Evolutionary conservation across 2,888 invertebrate species (phyloP).

Genomic region (Himalopsyche kuldschensis): DNA sequence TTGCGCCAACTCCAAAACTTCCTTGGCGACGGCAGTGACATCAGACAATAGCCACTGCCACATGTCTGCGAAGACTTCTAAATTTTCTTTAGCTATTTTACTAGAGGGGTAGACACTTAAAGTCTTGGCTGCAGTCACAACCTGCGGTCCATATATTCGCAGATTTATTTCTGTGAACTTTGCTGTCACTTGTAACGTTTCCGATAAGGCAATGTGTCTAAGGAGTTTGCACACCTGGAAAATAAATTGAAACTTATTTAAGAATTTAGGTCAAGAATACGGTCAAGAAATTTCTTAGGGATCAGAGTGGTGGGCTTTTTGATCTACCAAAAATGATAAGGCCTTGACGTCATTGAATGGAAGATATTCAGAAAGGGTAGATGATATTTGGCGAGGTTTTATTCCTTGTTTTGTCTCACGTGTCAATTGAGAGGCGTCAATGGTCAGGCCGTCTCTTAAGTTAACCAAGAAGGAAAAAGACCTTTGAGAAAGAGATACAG

Average conservation of each 20-base stretch:
- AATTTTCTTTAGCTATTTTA: slow-evolving; percentile 94
- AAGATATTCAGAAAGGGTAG: too few species aligned
- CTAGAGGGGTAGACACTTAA: slow-evolving; percentile 89
- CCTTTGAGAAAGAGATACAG: too few species aligned
- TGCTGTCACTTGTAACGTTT: slow-evolving; percentile 92
- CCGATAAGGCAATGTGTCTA: slow-evolving; percentile 92
- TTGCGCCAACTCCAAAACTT: slow-evolving; percentile 80
- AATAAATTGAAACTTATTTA: slow-evolving; percentile 37
- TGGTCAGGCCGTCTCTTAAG: too few species aligned
- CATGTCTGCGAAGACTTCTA: slow-evolving; percentile 93
- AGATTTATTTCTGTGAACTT: slow-evolving; percentile 96
- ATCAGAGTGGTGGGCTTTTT: too few species aligned
- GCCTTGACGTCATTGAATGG: too few species aligned
- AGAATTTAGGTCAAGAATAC: too few species aligned
- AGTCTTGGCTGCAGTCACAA: slow-evolving; percentile 90
- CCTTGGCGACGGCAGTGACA: slow-evolving; percentile 86
- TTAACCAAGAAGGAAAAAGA: too few species aligned
- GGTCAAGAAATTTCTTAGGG: too few species aligned
- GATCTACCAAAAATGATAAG: too few species aligned
- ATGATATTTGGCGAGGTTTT: too few species aligned
- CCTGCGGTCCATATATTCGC: slow-evolving; percentile 93
- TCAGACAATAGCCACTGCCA: slow-evolving; percentile 93
- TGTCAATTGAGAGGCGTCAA: too few species aligned
- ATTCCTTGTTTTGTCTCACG: too few species aligned
- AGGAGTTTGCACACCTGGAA: slow-evolving; percentile 90